These are phyloP conservation scores for Brachyptera putata DNA, from an alignment of 2,888 invertebrate genomes.

Conservation along the genomic window DNA sequence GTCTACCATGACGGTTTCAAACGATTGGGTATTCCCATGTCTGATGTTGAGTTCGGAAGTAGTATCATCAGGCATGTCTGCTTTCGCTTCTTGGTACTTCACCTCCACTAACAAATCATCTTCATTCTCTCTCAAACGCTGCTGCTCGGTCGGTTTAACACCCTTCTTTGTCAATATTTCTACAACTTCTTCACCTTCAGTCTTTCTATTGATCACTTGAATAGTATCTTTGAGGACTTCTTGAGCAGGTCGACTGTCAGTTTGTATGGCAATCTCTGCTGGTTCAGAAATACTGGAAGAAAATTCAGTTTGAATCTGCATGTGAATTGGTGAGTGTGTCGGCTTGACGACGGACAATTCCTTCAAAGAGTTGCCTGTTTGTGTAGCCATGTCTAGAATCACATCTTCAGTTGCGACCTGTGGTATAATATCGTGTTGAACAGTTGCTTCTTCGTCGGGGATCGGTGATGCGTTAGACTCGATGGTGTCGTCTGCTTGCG, in stretches of 20 bases:
- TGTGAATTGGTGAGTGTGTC: neutral
- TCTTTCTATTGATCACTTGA: constrained; percentile 59
- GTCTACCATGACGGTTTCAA: constrained; percentile 73
- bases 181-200: constrained; percentile 64
- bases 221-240: constrained; percentile 55
- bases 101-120: constrained; percentile 68
- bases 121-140: no score
- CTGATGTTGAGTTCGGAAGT: constrained; percentile 67
- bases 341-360: neutral
- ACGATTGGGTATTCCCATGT: no score
- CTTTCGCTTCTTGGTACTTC: constrained; percentile 52
- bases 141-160: constrained; percentile 37
- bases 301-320: no score
- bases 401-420: constrained; percentile 32
- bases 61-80: constrained; percentile 34
- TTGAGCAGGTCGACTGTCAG: constrained; percentile 46
- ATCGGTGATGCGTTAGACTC: constrained; percentile 59
- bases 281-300: neutral
- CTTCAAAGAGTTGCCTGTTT: neutral
- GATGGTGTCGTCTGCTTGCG: constrained; percentile 55
- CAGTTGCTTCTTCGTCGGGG: constrained; percentile 60
- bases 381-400: neutral
- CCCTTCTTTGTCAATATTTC: constrained; percentile 60
- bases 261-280: neutral
- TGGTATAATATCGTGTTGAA: constrained; percentile 31